Percentiles rank a stretch among this genome's conserved stretches.
These are phyloP conservation scores for Trogon surrucura DNA, from an alignment of 2,113 vertebrate genomes.

Conservation along the genomic window DNA sequence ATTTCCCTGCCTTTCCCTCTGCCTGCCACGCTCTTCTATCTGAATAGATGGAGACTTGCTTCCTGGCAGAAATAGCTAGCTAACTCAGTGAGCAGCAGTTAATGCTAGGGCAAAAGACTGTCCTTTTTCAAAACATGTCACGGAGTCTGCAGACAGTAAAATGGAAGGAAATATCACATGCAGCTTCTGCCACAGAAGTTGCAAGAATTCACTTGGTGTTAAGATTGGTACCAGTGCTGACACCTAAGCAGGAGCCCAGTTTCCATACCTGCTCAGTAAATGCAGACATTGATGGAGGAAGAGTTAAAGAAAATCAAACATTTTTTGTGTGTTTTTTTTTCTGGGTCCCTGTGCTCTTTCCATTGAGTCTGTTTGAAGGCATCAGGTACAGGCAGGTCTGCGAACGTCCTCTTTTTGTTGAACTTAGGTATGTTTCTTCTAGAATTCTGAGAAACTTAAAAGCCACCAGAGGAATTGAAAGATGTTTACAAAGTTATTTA, in stretches of 20 bases:
- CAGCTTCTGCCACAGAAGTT: not conserved
- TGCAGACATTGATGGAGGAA: not conserved
- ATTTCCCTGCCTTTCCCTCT: not conserved
- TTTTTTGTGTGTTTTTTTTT: rapidly evolving
- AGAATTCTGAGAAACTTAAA: not conserved
- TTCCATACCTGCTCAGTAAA: not conserved
- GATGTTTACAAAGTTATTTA: not conserved
- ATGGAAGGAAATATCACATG: not conserved
- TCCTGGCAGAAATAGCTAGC: not conserved
- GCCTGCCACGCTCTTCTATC: not conserved
- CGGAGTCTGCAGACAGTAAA: not conserved
- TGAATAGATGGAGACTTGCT: not conserved
- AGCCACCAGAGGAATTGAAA: not conserved
- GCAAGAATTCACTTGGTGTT: not conserved
- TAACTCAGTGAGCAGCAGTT: not conserved
- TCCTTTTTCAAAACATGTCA: not conserved
- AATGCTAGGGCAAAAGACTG: not conserved
- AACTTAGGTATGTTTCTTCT: not conserved
- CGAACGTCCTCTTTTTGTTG: not conserved
- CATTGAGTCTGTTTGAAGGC: not conserved
- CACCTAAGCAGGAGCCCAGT: not conserved
- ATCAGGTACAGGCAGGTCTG: not conserved
- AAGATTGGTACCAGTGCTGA: not conserved
- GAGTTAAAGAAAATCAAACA: rapidly evolving
- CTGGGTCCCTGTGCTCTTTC: not conserved